A percentile compares a stretch with the other conserved stretches of the same genome.
These are phyloP conservation scores for Camelus bactrianus DNA, from an alignment of 2,113 vertebrate genomes.

Conservation along the genomic window DNA sequence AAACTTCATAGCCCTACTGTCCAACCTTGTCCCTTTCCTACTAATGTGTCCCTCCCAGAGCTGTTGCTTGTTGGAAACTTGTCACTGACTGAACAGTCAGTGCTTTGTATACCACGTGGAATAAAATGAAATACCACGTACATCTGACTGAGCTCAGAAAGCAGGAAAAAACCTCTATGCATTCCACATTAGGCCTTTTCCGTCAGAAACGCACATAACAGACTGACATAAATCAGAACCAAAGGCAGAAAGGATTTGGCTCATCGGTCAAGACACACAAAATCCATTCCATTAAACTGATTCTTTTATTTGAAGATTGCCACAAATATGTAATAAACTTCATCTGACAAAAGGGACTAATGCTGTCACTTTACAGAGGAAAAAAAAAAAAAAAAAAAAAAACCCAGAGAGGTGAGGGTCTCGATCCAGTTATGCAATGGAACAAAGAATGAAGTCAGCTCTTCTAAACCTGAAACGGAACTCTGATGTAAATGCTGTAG, in stretches of 20 bases:
- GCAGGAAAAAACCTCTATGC: neutral
- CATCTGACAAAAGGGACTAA: neutral
- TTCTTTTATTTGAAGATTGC: slow-evolving; percentile 45
- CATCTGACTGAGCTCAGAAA: neutral
- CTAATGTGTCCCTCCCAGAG: slow-evolving; percentile 4
- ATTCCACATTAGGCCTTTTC: slow-evolving; percentile 11
- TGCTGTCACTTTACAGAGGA: neutral
- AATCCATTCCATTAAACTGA: slow-evolving; percentile 40
- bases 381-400: neutral
- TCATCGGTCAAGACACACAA: slow-evolving; percentile 2
- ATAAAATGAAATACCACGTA: slow-evolving; percentile 29
- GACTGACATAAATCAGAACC: slow-evolving; percentile 41
- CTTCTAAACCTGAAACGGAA: neutral
- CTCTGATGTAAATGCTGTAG: neutral
- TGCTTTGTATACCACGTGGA: neutral
- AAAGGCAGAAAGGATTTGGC: slow-evolving; percentile 15
- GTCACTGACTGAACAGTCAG: neutral
- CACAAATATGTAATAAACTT: slow-evolving; percentile 17
- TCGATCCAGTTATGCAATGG: neutral
- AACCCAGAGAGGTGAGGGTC: neutral
- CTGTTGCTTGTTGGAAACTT: slow-evolving; percentile 1
- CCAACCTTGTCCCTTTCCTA: slow-evolving; percentile 44
- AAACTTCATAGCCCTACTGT: slow-evolving; percentile 69
- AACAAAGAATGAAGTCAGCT: slow-evolving; percentile 6
- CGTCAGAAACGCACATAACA: neutral